A percentile compares a stretch with the other conserved stretches of the same genome.
phyloP scores from a whole-genome alignment of 2,888 invertebrate species.

The Apantesis nais region DNA sequence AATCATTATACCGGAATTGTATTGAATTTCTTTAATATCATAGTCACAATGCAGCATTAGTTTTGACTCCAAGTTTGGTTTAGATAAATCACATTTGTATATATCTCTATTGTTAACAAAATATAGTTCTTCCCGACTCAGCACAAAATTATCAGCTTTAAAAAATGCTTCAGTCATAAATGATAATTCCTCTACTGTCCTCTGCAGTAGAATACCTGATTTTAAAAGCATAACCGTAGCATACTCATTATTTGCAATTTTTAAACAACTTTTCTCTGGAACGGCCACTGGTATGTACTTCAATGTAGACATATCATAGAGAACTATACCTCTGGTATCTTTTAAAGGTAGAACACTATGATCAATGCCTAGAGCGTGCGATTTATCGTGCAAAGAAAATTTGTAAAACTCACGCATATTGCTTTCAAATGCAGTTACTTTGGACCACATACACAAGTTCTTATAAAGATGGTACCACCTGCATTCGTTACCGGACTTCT shows the following conservation, averaged over 20 bases:
- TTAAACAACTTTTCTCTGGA: constrained; percentile 63
- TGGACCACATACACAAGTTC: constrained; percentile 67
- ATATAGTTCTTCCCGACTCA: constrained; percentile 59
- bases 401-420: constrained; percentile 66
- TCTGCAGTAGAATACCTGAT: constrained; percentile 64
- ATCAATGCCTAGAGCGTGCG: constrained; percentile 63
- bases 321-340: constrained; percentile 64
- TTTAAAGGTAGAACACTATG: constrained; percentile 68
- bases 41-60: constrained; percentile 63
- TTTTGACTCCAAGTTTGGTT: constrained; percentile 55
- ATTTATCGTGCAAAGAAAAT: constrained; percentile 64
- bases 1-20: constrained; percentile 52
- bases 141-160: constrained; percentile 67
- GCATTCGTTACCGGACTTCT: constrained; percentile 62
- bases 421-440: constrained; percentile 51
- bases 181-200: constrained; percentile 54
- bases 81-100: constrained; percentile 60
- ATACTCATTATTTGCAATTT: constrained; percentile 65
- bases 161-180: constrained; percentile 63
- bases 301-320: constrained; percentile 66
- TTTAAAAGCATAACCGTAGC: constrained; percentile 64
- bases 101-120: constrained; percentile 65
- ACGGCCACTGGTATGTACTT: constrained; percentile 70
- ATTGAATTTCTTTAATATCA: constrained; percentile 68
- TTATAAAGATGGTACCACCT: constrained; percentile 72